phyloP scores from a whole-genome alignment of 2,888 invertebrate genomes.

The Lordiphosa fenestrarum region DNA sequence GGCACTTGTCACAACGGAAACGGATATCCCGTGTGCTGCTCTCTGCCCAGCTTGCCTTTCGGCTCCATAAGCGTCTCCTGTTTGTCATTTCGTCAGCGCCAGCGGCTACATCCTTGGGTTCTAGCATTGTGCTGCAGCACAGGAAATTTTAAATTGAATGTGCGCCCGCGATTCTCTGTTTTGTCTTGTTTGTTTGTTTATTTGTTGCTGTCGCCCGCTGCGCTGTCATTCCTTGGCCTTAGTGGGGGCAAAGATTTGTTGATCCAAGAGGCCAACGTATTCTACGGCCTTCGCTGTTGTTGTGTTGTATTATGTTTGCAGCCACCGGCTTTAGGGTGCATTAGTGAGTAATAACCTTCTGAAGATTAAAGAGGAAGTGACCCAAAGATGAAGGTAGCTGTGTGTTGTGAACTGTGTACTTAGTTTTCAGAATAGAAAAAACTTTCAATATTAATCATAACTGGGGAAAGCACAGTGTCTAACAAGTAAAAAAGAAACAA shows the following conservation, averaged over 20 bases:
- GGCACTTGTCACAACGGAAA: constrained; percentile 67
- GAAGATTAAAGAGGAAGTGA: background rate
- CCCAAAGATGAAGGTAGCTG: background rate
- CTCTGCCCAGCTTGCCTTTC: constrained; percentile 49
- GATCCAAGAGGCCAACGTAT: constrained; percentile 5
- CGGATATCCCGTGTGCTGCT: constrained; percentile 70
- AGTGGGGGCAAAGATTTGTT: constrained; percentile 23
- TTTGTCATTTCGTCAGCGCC: constrained; percentile 52
- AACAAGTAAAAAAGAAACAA: too few species aligned
- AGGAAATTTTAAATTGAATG: constrained; percentile 70
- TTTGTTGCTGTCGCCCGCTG: constrained; percentile 16
- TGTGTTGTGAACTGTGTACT: background rate
- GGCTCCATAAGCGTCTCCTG: constrained; percentile 41
- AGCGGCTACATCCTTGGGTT: constrained; percentile 7
- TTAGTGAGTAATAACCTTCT: constrained; percentile 24
- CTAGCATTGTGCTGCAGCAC: constrained; percentile 37
- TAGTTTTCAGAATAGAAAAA: background rate
- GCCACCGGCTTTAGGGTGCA: constrained; percentile 8
- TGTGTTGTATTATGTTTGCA: background rate
- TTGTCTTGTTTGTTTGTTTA: constrained; percentile 20
- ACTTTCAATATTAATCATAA: too few species aligned
- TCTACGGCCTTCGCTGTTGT: background rate
- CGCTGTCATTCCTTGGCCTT: constrained; percentile 2
- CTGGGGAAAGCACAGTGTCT: too few species aligned
- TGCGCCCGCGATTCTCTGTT: constrained; percentile 37